phyloP scores from a whole-genome alignment of 92 coral and sea anemone species.

The Palythoa caribaeorum region DNA sequence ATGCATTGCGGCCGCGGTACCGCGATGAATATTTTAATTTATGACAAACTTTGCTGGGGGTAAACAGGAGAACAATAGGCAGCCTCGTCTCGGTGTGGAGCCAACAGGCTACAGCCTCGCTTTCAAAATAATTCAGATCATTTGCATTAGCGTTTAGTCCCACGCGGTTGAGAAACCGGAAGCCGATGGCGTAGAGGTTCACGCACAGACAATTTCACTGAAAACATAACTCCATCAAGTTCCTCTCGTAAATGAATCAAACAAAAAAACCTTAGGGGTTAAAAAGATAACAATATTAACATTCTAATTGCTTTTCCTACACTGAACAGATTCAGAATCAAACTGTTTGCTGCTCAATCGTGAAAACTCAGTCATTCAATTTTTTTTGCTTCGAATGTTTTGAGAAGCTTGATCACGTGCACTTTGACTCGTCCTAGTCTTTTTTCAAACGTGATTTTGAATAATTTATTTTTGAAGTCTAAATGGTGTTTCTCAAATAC shows the following conservation, averaged over 20 bases:
- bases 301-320: background rate
- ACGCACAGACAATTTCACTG: slow-evolving; percentile 41
- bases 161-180: slow-evolving; percentile 63
- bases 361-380: background rate
- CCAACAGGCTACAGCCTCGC: slow-evolving; percentile 53
- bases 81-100: slow-evolving; percentile 64
- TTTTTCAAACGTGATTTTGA: background rate
- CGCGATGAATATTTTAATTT: slow-evolving; percentile 82
- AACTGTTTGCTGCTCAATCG: background rate
- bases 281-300: background rate
- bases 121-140: slow-evolving; percentile 21
- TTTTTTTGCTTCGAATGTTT: slow-evolving; percentile 31
- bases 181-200: slow-evolving; percentile 50
- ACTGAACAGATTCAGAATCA: background rate
- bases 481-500: background rate
- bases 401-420: slow-evolving; percentile 49
- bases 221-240: slow-evolving; percentile 15
- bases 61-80: slow-evolving; percentile 73
- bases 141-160: slow-evolving; percentile 51
- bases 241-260: background rate
- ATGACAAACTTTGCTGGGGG: slow-evolving; percentile 63
- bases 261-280: background rate
- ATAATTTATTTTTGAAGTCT: background rate
- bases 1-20: slow-evolving; percentile 86
- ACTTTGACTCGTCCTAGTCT: slow-evolving; percentile 27